Base-by-base conservation (phyloP, 2,113 vertebrate genomes). In the Tetraodon nigroviridis region DNA sequence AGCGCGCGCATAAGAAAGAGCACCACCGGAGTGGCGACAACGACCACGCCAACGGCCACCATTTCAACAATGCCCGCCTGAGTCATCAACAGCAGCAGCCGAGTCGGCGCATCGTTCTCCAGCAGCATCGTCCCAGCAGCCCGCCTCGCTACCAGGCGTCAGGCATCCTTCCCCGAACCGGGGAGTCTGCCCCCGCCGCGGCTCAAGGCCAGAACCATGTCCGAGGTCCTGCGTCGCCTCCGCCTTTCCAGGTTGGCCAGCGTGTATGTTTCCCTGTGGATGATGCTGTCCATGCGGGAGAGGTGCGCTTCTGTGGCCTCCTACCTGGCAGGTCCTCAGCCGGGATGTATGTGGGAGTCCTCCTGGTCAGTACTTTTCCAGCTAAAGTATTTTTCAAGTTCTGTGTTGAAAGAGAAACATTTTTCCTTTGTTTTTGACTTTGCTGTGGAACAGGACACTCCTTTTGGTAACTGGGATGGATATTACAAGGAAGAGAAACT, bases 381-480 rank as follows among this genome's bases (percentile, higher is more conserved):
- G 7, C 6, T 52, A 16, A 40, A 41, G 11, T 18, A 20, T 42
- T 20, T 19, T 18, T 53, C 32, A 2, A 54, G 29, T 54, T 40
- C 14, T 17, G n/a, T 27, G 1, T 18, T 18, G 18, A 21, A 52
- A 6, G 17, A 2, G 17, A n/a, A 29, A 24, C 10, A 50, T 50
- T 0, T 24, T 12, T 6, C 15, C 27, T 63, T 13, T 42, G 17
- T 52, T 11, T 70, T 21, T 55, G 42, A 61, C 17, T 57, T 6
- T 52, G 6, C 11, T 29, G 47, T 47, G 44, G 29, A 40, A 1
- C 63, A 92, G 92, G 91, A 92, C 27, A 10, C 55, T 21, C 85
- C 90, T 0, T 70, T 75, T 0, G 91, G 90, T 2, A 69, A 76
- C 20, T 92, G 90, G 90, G 83, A 91, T 14, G 90, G 91, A 0